These are phyloP conservation scores for Dynastes grantii DNA, from an alignment of 2,888 invertebrate species.

Conservation along the genomic window DNA sequence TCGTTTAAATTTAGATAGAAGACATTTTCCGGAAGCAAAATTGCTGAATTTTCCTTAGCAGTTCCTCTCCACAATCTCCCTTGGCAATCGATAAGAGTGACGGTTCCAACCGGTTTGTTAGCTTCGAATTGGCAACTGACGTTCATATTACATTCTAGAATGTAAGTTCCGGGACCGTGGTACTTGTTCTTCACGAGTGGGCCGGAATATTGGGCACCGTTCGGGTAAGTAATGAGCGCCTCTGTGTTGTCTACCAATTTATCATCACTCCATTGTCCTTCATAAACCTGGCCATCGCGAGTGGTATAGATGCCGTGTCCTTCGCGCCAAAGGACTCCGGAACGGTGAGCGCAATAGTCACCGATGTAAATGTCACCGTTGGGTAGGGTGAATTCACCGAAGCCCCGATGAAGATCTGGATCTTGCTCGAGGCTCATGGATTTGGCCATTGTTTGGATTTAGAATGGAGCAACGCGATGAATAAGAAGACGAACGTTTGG, in stretches of 20 bases:
- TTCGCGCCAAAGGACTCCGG: slow-evolving; percentile 69
- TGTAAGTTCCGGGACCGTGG: slow-evolving; percentile 71
- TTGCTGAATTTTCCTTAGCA: slow-evolving; percentile 58
- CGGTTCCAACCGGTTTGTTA: slow-evolving; percentile 71
- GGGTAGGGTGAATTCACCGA: slow-evolving; percentile 70
- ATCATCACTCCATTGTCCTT: slow-evolving; percentile 75
- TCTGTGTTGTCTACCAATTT: slow-evolving; percentile 68
- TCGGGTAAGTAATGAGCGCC: slow-evolving; percentile 69
- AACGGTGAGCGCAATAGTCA: slow-evolving; percentile 73
- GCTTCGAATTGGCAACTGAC: slow-evolving; percentile 72
- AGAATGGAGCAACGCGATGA: background rate
- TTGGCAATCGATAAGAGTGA: slow-evolving; percentile 72
- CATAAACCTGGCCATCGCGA: slow-evolving; percentile 75
- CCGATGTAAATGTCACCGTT: slow-evolving; percentile 77
- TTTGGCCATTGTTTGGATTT: slow-evolving; percentile 35
- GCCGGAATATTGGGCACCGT: slow-evolving; percentile 73
- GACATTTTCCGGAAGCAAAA: slow-evolving; percentile 63
- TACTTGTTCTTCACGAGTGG: slow-evolving; percentile 71
- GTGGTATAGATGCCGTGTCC: slow-evolving; percentile 74
- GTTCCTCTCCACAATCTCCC: slow-evolving; percentile 71
- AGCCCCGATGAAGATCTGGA: slow-evolving; percentile 56
- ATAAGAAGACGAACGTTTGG: background rate
- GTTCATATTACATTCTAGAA: slow-evolving; percentile 72
- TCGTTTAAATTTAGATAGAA: slow-evolving; percentile 62
- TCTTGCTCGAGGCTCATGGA: slow-evolving; percentile 26